phyloP scores from a whole-genome alignment of 2,888 invertebrate species.

The Cheilosia grossa region DNA sequence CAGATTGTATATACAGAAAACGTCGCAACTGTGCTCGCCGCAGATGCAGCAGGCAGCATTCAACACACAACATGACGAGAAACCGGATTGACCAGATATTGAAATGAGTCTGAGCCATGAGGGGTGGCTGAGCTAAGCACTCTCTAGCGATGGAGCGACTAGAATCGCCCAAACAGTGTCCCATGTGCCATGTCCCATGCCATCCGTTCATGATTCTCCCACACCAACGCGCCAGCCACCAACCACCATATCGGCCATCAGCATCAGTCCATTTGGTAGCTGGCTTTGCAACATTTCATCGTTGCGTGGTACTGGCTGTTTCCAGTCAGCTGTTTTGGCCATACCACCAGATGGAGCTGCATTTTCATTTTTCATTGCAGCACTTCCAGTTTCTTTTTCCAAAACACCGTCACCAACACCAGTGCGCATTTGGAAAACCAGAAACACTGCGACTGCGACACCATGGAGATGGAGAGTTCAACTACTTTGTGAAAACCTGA shows the following conservation, averaged over 20 bases:
- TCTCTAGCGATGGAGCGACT: constrained; percentile 30
- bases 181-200: background rate
- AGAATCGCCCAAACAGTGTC: constrained; percentile 51
- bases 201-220: constrained; percentile 56
- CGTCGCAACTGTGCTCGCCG: constrained; percentile 24
- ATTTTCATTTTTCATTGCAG: constrained; percentile 72
- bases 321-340: constrained; percentile 68
- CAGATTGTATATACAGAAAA: constrained; percentile 55
- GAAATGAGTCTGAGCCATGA: constrained; percentile 43
- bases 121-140: constrained; percentile 11
- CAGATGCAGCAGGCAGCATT: constrained; percentile 68
- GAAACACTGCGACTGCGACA: constrained; percentile 47
- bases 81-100: constrained; percentile 69
- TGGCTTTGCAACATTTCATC: constrained; percentile 42
- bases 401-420: constrained; percentile 11
- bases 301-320: constrained; percentile 19
- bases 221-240: constrained; percentile 33
- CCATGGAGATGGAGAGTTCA: constrained; percentile 66
- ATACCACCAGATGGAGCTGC: constrained; percentile 39
- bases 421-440: constrained; percentile 43
- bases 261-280: constrained; percentile 14
- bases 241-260: background rate
- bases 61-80: constrained; percentile 38
- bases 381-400: constrained; percentile 69
- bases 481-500: constrained; percentile 68